Conservation (phyloP, 2,888 invertebrate genomes). For the Lepidocyrtinus sp. region DNA sequence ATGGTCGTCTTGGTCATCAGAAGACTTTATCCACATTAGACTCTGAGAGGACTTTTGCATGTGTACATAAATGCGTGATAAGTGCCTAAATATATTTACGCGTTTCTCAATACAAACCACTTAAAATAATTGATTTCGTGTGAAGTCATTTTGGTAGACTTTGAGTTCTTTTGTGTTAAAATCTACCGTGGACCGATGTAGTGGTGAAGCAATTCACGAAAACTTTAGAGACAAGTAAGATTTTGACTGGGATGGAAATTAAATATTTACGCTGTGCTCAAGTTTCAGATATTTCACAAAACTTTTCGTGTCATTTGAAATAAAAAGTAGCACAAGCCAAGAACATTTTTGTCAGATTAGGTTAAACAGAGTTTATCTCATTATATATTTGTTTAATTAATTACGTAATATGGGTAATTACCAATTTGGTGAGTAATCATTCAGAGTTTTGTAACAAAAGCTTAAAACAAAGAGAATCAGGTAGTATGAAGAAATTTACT, state of each 20-base stretch:
- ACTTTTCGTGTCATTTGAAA: too few relatives aligned
- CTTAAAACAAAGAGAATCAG: conserved; percentile 33
- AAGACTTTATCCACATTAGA: not conserved
- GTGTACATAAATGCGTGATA: not conserved
- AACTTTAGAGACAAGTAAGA: too few relatives aligned
- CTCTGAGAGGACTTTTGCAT: not conserved
- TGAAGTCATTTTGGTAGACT: conserved; percentile 15
- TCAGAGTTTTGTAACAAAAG: conserved; percentile 18
- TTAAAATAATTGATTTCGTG: conserved; percentile 19
- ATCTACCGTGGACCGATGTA: too few relatives aligned
- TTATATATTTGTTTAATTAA: not conserved
- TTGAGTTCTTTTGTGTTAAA: too few relatives aligned
- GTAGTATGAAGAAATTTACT: conserved; percentile 18
- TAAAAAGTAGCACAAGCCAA: too few relatives aligned
- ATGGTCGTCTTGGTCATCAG: not conserved
- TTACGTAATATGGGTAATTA: conserved; percentile 7
- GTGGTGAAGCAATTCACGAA: too few relatives aligned
- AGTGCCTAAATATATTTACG: not conserved
- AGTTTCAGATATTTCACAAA: too few relatives aligned
- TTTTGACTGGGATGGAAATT: too few relatives aligned
- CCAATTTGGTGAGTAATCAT: not conserved
- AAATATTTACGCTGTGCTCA: too few relatives aligned
- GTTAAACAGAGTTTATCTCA: not conserved
- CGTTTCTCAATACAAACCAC: conserved; percentile 1
- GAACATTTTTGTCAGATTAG: too few relatives aligned